A percentile compares a stretch with the other conserved stretches of the same genome.
Conservation (phyloP, 2,888 invertebrate species). For the Hedychridium roseum region DNA sequence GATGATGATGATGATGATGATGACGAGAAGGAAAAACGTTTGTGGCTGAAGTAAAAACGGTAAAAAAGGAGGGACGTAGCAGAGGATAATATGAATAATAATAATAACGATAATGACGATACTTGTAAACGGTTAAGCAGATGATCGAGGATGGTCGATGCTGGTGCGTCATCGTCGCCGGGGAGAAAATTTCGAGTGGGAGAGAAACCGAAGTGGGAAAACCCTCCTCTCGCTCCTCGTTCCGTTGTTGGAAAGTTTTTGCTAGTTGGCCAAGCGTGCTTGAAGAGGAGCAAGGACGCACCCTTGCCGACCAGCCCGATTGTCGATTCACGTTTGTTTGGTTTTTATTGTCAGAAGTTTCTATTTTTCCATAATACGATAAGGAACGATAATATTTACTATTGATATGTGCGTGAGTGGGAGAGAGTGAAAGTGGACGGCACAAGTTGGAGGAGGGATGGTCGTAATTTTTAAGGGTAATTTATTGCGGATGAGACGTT, state of each 20-base stretch:
- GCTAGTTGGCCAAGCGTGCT: background rate
- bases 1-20: conserved; percentile 32
- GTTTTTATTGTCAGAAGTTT: conserved; percentile 64
- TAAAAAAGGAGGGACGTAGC: conserved; percentile 7
- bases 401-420: conserved; percentile 39
- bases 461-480: conserved; percentile 12
- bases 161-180: conserved; percentile 14
- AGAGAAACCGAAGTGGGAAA: conserved; percentile 6
- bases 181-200: conserved; percentile 10
- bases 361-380: conserved; percentile 63
- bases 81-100: conserved; percentile 11
- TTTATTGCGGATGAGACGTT: conserved; percentile 35
- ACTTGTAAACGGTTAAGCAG: conserved; percentile 48
- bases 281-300: conserved; percentile 2
- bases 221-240: conserved; percentile 6
- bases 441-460: background rate
- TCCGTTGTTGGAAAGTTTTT: background rate
- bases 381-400: conserved; percentile 59
- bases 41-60: conserved; percentile 8
- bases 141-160: conserved; percentile 42
- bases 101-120: conserved; percentile 38
- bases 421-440: background rate
- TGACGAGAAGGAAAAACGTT: too few species aligned
- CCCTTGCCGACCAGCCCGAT: conserved; percentile 33
- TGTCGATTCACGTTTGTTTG: conserved; percentile 60